phyloP scores from a whole-genome alignment of 2,113 vertebrate species.

The Zingel zingel region DNA sequence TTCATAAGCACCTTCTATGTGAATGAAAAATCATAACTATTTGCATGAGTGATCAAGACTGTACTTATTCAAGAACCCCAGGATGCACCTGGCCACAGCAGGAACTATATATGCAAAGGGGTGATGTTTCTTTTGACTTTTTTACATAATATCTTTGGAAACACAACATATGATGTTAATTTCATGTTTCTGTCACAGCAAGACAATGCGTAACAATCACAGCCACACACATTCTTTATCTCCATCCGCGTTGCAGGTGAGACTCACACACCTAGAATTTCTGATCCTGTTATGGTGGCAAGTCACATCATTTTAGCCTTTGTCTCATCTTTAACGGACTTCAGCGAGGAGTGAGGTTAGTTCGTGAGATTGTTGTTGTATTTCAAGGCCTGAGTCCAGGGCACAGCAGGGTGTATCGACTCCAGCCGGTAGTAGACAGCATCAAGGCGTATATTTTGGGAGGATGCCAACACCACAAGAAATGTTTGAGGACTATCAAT shows the following conservation, averaged over 20 bases:
- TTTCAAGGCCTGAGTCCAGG: slow-evolving; percentile 25
- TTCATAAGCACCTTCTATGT: background rate
- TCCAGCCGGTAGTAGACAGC: slow-evolving; percentile 36
- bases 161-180: no score
- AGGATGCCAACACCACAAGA: slow-evolving; percentile 52
- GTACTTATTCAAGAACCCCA: background rate
- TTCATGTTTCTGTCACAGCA: background rate
- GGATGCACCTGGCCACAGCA: slow-evolving; percentile 1
- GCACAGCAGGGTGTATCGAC: slow-evolving; percentile 15
- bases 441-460: slow-evolving; percentile 67
- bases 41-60: background rate
- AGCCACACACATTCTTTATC: no score
- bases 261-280: background rate
- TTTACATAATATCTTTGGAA: no score
- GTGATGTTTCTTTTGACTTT: background rate
- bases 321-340: background rate
- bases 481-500: slow-evolving; percentile 45
- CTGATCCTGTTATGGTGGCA: background rate
- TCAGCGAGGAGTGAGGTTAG: background rate
- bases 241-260: background rate
- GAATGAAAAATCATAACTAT: background rate
- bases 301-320: background rate
- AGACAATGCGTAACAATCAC: background rate
- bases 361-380: slow-evolving; percentile 23
- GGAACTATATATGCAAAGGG: background rate